Conservation (phyloP, 2,113 vertebrate species). For the Orthonyx spaldingii region DNA sequence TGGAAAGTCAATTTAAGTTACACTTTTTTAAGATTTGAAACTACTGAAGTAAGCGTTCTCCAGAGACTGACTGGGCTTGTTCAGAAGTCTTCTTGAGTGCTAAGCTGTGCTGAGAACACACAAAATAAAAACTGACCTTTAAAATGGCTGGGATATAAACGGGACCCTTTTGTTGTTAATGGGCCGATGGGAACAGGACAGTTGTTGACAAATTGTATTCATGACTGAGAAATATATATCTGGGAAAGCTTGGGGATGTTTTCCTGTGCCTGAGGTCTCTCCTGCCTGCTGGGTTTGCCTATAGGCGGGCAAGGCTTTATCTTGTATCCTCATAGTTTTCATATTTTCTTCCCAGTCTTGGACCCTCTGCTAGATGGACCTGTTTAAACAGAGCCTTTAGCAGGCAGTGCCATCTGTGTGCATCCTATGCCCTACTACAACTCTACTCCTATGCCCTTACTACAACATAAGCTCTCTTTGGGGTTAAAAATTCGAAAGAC, state of each 20-base stretch:
- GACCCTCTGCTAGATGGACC: neutral
- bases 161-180: neutral
- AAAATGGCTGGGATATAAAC: neutral
- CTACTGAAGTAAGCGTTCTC: neutral
- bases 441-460: neutral
- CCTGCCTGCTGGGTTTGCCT: neutral
- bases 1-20: neutral
- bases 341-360: neutral
- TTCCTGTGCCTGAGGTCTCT: neutral
- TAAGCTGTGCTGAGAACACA: neutral
- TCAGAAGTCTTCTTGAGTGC: neutral
- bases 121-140: neutral
- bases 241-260: neutral
- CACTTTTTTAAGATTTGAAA: neutral
- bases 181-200: neutral
- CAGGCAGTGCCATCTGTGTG: neutral
- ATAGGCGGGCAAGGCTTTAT: neutral
- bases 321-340: neutral
- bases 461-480: neutral
- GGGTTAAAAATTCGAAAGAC: neutral
- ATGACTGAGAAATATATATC: neutral
- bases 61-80: neutral
- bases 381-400: neutral
- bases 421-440: neutral
- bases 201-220: neutral